These are phyloP conservation scores for Hyperopisus bebe DNA, from an alignment of 2,113 vertebrate species.

Conservation along the genomic window DNA sequence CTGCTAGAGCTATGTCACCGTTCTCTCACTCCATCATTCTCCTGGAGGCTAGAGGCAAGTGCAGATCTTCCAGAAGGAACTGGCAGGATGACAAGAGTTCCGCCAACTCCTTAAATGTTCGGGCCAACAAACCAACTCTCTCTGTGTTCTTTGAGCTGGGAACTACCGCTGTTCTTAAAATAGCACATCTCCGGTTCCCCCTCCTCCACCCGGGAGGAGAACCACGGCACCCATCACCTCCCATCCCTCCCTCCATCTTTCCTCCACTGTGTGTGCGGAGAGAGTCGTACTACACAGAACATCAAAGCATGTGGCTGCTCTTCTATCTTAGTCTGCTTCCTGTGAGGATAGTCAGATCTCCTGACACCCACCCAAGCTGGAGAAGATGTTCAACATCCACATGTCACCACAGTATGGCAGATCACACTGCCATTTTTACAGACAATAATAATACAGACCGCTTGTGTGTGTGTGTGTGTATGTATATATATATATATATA, in stretches of 20 bases:
- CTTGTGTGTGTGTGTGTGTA: too few species aligned
- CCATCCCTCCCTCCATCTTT: background rate
- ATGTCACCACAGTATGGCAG: background rate
- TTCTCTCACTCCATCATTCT: background rate
- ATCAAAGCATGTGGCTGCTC: constrained; percentile 15
- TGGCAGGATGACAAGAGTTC: background rate
- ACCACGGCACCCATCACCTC: background rate
- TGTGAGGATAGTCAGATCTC: constrained; percentile 29
- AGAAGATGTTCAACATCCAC: background rate
- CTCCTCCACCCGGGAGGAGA: background rate
- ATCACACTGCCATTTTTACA: background rate
- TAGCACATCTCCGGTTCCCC: background rate
- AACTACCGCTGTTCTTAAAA: background rate
- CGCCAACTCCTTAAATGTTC: background rate
- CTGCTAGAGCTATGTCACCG: background rate
- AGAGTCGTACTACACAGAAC: constrained; percentile 25
- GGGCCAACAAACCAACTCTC: background rate
- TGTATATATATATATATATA: background rate
- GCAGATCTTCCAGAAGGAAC: background rate
- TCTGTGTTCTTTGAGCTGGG: background rate
- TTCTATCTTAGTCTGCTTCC: constrained; percentile 32
- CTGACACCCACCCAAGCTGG: background rate
- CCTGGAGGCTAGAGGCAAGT: background rate
- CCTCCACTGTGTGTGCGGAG: constrained; percentile 20
- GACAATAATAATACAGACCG: background rate